phyloP scores from a whole-genome alignment of 1,140 invertebrate genomes.

The Portunus trituberculatus region DNA sequence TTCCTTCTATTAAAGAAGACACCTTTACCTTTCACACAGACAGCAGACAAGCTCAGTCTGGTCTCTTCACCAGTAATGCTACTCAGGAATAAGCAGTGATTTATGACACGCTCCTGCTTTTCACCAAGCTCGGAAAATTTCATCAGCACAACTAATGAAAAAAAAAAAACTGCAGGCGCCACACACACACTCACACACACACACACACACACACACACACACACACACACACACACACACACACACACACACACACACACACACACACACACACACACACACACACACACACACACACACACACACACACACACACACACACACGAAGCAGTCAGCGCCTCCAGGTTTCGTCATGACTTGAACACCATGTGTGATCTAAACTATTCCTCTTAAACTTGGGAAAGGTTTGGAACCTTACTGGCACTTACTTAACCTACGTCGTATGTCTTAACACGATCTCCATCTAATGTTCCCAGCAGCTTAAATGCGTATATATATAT shows the following conservation, averaged over 20 bases:
- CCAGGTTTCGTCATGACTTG: not conserved
- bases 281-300: not conserved
- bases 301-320: not conserved
- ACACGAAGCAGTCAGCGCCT: not conserved
- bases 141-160: no score
- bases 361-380: not conserved
- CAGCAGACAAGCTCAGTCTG: no score
- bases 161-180: not conserved
- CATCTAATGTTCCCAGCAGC: not conserved
- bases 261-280: not conserved
- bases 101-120: no score
- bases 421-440: not conserved
- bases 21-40: no score
- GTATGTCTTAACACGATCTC: slow-evolving; percentile 18
- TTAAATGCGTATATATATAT: no score
- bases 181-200: slow-evolving; percentile 31
- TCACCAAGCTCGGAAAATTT: no score
- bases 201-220: slow-evolving; percentile 41
- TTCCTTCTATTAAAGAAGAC: no score
- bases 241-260: slow-evolving; percentile 9
- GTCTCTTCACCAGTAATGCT: no score
- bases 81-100: no score
- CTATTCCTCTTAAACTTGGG: not conserved
- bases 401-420: not conserved
- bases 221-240: slow-evolving; percentile 37